Evolutionary conservation across 2,888 invertebrate species (phyloP), one percentile per base, ranked within the genome.

Genomic region (Altica lythri): DNA sequence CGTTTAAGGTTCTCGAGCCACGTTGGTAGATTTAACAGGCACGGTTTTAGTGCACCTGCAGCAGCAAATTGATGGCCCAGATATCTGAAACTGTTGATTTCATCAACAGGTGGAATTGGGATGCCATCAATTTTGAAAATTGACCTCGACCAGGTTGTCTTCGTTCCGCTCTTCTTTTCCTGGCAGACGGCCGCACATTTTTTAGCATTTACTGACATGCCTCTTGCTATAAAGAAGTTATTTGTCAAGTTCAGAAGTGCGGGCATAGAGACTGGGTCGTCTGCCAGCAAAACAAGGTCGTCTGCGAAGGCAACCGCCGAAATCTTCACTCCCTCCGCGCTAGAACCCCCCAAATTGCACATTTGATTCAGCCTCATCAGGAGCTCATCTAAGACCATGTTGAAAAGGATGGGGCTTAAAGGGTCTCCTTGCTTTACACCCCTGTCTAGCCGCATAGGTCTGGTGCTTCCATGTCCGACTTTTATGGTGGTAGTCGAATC

Each of bases 391-490:
- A n/a, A n/a, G n/a, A n/a, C n/a, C n/a, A n/a, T n/a, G n/a, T n/a
- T n/a, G n/a, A 69, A 69, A 0, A 67, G 46, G 0, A 67, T 3
- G 0, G 68, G 66, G 14, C 72, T 71, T 8, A 77, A 53, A 0
- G 74, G 75, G 54, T 75, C 74, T 0, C 75, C 76, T 59, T 77
- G 77, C 6, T 72, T 67, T 2, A 76, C 75, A 0, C 75, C 74
- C 13, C 70, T 63, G 0, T 13, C 30, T 1, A 66, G 53, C 1
- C 5, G 14, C 5, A 69, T 62, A 4, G 47, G 34, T 9, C 25
- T n/a, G 1, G 55, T 50, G 8, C 8, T 4, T 5, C 6, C 19
- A 25, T 9, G 4, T 2, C 51, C 51, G 2, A 64, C 62, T n/a
- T n/a, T n/a, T n/a, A n/a, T n/a, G n/a, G n/a, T n/a, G n/a, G n/a